Evolutionary conservation across 2,888 invertebrate genomes (phyloP), one percentile per base, ranked within the genome.

Genomic region (Alviniconcha strummeri): DNA sequence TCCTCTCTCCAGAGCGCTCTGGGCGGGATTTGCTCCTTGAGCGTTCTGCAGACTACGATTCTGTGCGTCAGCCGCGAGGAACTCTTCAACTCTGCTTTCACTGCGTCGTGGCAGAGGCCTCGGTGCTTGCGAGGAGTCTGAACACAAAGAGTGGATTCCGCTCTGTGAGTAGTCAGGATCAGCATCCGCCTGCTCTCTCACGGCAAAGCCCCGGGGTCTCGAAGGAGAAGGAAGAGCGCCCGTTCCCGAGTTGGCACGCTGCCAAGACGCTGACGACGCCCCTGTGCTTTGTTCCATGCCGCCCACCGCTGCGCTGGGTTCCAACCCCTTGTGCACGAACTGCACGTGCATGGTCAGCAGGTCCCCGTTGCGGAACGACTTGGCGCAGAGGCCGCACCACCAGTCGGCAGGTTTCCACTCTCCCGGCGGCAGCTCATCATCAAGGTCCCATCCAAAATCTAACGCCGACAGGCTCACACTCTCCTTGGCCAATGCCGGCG

Each of bases 271-370:
- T 69, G 76, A 76, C 17, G 36, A 36, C 36, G 36, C 36, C 36
- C 36, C 36, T 36, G 36, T 36, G 36, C 36, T 3, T 3, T 36
- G 36, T 36, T 36, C 36, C 36, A 36, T 36, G 36, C 36, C 36
- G 36, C 36, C 36, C 36, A 36, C 36, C 36, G 36, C 36, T 36
- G 36, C 36, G 36, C 36, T 36, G 36, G 36, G 36, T 36, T 36
- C 36, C 36, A 36, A 36, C 36, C 36, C 36, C 36, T 36, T 36
- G n/a, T 80, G 80, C 55, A 80, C 69, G n/a, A 69, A 8, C 69
- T 80, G 69, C 54, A 80, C 69, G 80, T 80, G 80, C 69, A 7
- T 67, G 56, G 17, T 13, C n/a, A 80, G 69, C 64, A 69, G 55
- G 4, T 55, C 69, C 9, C 69, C 19, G 52, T 52, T 55, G 54